Conservation (phyloP, 2,888 invertebrate species). For the Philereme vetulata region DNA sequence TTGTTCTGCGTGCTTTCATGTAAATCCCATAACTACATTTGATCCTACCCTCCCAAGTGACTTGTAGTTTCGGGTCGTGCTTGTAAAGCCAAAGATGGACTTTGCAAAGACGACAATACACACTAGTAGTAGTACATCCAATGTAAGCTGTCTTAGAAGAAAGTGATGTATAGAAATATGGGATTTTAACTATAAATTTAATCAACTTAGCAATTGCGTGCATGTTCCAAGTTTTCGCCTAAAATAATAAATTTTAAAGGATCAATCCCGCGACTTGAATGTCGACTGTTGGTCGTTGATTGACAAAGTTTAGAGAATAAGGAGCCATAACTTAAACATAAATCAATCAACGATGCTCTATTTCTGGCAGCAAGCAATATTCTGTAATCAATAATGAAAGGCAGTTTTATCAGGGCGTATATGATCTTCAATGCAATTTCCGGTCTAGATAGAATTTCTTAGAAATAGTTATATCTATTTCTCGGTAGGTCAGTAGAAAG, state of each 20-base stretch:
- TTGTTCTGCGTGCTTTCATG: conserved; percentile 70
- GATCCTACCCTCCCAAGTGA: conserved; percentile 57
- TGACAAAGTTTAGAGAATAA: conserved; percentile 1
- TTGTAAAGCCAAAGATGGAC: conserved; percentile 23
- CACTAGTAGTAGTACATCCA: not conserved
- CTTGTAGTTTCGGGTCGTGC: conserved; percentile 52
- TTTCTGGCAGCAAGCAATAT: too few species aligned
- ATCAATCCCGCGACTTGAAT: too few species aligned
- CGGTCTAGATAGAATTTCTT: too few species aligned
- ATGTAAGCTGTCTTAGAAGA: not conserved
- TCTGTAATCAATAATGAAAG: too few species aligned
- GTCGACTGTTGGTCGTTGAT: not conserved
- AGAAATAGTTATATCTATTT: too few species aligned
- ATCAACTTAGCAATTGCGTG: not conserved
- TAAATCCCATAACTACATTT: conserved; percentile 71
- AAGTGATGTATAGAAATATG: not conserved
- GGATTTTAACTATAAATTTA: not conserved
- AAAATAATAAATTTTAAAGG: too few species aligned
- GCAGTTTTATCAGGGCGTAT: too few species aligned
- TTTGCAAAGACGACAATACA: conserved; percentile 27
- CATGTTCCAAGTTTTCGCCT: too few species aligned
- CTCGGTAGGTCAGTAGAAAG: too few species aligned
- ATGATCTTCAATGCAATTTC: too few species aligned
- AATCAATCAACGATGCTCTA: not conserved
- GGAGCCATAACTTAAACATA: not conserved